Evolutionary conservation across 2,797 vertebrate genomes (phyloP).

Genomic region (Manis pentadactyla): DNA sequence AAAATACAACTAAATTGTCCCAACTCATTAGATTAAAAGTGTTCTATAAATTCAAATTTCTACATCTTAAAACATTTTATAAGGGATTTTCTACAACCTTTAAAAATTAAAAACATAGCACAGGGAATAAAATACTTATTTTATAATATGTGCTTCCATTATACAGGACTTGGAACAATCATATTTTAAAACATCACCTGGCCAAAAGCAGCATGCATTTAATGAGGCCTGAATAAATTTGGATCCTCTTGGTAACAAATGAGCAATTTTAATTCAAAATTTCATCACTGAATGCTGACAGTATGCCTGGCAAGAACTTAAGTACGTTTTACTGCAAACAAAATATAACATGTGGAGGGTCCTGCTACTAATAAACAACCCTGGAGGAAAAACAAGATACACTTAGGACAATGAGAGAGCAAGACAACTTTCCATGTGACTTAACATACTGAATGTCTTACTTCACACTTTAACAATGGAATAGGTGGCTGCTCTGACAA

Average conservation of each 20-base stretch:
- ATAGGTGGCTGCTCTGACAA: background rate
- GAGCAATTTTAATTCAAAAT: slow-evolving; percentile 35
- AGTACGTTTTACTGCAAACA: background rate
- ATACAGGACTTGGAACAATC: background rate
- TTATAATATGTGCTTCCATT: background rate
- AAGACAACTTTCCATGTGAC: background rate
- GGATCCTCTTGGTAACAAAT: background rate
- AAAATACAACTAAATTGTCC: background rate
- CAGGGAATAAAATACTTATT: slow-evolving; percentile 8
- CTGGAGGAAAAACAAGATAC: background rate
- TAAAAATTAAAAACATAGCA: slow-evolving; percentile 35
- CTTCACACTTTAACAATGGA: background rate
- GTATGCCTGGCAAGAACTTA: background rate
- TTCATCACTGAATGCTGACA: background rate
- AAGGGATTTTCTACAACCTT: slow-evolving; percentile 29
- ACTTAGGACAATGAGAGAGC: background rate
- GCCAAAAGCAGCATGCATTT: slow-evolving; percentile 4
- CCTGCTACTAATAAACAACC: background rate
- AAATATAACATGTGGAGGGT: background rate
- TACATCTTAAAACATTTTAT: slow-evolving; percentile 39
- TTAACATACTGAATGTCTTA: background rate
- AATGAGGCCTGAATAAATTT: background rate
- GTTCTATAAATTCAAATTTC: background rate
- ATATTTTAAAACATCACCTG: slow-evolving; percentile 38
- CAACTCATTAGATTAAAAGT: slow-evolving; percentile 2